Conservation (phyloP, 2,113 vertebrate species). For the Thymallus thymallus region DNA sequence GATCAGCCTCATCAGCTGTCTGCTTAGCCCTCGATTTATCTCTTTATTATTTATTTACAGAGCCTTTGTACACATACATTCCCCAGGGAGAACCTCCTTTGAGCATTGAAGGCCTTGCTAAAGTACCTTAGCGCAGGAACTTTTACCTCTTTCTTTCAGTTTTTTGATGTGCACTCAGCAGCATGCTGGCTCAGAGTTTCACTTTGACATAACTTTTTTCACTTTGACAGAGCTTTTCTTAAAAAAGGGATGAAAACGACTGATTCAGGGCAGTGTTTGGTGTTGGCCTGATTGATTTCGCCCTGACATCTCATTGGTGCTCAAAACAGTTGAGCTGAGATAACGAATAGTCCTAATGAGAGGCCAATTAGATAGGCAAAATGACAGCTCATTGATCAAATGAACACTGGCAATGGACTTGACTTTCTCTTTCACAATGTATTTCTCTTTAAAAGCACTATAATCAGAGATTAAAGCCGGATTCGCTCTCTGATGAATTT, state of each 20-base stretch:
- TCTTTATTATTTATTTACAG: conserved; percentile 66
- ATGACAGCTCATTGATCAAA: conserved; percentile 34
- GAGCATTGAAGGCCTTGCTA: conserved; percentile 42
- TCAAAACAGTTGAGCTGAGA: conserved; percentile 24
- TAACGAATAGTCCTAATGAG: conserved; percentile 39
- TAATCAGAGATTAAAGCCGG: conserved; percentile 16
- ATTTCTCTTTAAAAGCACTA: conserved; percentile 9
- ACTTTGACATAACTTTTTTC: conserved; percentile 27
- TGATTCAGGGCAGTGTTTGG: conserved; percentile 35
- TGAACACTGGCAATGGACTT: conserved; percentile 4
- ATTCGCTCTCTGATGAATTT: conserved; percentile 12
- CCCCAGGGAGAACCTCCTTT: conserved; percentile 46
- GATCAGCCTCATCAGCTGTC: conserved; percentile 69
- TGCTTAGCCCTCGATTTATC: conserved; percentile 61
- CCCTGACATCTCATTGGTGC: conserved; percentile 20
- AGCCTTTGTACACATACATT: conserved; percentile 57
- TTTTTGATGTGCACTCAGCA: conserved; percentile 21
- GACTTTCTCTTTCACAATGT: background rate
- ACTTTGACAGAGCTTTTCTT: conserved; percentile 25
- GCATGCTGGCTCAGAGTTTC: conserved; percentile 10
- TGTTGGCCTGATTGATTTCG: conserved; percentile 37
- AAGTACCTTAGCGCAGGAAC: conserved; percentile 35
- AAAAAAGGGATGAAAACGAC: conserved; percentile 5
- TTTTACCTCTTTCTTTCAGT: conserved; percentile 16
- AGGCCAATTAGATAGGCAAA: conserved; percentile 32